Conservation (phyloP, 2,888 invertebrate species). For the Ephialtes manifestator region DNA sequence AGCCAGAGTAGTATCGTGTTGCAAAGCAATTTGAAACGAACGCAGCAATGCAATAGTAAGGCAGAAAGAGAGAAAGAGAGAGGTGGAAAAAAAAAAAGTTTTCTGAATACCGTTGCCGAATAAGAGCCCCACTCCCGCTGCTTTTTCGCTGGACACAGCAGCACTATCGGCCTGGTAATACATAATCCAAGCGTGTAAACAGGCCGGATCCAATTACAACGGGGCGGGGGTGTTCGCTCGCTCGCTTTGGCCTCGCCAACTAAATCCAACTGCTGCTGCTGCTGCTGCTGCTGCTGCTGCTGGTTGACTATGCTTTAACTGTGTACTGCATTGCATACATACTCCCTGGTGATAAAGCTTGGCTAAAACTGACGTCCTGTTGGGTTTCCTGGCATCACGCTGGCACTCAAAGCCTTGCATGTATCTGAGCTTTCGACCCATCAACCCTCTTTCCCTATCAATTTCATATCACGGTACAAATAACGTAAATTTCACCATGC, state of each 20-base stretch:
- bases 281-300: slow-evolving; percentile 33
- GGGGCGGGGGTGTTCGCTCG: slow-evolving; percentile 33
- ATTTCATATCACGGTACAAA: background rate
- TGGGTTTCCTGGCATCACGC: slow-evolving; percentile 44
- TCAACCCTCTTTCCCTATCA: background rate
- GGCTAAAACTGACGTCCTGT: slow-evolving; percentile 31
- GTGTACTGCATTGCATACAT: slow-evolving; percentile 26
- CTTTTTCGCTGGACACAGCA: slow-evolving; percentile 16
- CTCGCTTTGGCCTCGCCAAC: slow-evolving; percentile 53
- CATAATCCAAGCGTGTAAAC: slow-evolving; percentile 68
- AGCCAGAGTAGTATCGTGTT: slow-evolving; percentile 12
- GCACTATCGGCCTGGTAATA: slow-evolving; percentile 44
- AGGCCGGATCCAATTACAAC: slow-evolving; percentile 67
- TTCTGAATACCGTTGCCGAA: slow-evolving; percentile 17
- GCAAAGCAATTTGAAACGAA: slow-evolving; percentile 8
- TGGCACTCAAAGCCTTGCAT: background rate
- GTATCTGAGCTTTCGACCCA: background rate
- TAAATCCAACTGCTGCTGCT: slow-evolving; percentile 59
- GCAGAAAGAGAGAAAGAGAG: background rate
- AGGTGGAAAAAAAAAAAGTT: slow-evolving; percentile 21
- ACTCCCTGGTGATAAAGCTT: slow-evolving; percentile 19
- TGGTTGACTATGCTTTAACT: slow-evolving; percentile 53
- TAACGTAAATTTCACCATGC: background rate
- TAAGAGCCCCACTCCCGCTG: slow-evolving; percentile 9
- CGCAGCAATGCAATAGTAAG: background rate